phyloP scores from a whole-genome alignment of 2,113 vertebrate genomes.

The Ceyx melanurus region DNA sequence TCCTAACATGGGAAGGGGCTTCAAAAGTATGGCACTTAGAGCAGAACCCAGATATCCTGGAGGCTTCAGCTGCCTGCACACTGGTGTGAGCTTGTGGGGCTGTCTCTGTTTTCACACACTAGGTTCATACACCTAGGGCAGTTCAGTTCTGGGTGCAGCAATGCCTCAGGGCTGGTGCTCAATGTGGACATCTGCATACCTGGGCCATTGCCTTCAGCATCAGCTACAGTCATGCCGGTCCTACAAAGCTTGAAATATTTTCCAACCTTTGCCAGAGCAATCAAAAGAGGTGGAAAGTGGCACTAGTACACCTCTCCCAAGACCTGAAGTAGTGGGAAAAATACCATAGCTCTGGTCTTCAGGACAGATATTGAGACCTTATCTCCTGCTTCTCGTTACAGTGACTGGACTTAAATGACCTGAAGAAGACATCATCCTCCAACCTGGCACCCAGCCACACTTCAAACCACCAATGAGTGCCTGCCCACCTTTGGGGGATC shows the following conservation, averaged over 20 bases:
- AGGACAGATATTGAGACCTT: not conserved
- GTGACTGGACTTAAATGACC: not conserved
- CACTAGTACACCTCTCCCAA: not conserved
- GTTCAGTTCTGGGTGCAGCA: not conserved
- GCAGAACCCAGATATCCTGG: not conserved
- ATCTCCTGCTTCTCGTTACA: not conserved
- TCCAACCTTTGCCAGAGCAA: not conserved
- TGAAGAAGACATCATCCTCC: not conserved
- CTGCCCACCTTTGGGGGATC: not conserved
- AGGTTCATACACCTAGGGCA: not conserved
- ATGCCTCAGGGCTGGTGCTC: not conserved
- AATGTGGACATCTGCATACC: fast-evolving
- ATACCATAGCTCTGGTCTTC: not conserved
- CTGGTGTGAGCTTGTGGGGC: not conserved
- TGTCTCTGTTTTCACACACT: not conserved
- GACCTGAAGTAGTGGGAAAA: not conserved
- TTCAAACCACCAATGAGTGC: not conserved
- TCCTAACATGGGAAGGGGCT: not conserved
- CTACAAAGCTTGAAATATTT: not conserved
- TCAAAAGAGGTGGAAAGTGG: not conserved
- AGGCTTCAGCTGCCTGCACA: not conserved
- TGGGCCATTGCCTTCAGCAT: not conserved
- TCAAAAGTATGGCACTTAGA: not conserved
- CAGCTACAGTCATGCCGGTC: not conserved
- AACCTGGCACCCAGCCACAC: fast-evolving